Evolutionary conservation across 2,888 invertebrate species (phyloP), one percentile per base, ranked within the genome.

Genomic region (Callimorpha dominula): DNA sequence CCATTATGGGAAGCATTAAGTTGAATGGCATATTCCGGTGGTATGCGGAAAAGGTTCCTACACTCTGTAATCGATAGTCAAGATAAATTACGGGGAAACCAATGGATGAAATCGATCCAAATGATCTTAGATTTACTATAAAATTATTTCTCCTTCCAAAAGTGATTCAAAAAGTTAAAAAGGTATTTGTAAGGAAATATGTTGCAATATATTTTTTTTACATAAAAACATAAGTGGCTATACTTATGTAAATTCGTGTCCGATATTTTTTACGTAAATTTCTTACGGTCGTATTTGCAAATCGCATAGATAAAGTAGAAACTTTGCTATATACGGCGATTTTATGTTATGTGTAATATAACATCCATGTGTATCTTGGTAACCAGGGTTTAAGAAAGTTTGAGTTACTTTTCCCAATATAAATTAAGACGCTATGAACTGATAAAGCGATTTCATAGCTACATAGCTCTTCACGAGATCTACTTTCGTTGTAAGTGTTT

Each of bases 1-100:
- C 65, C 57, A 20, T 71, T 65, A 65, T 40, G 57, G 57, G 17
- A 65, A 57, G 65, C 57, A 50, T 69, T 69, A 63, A 63, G 71
- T 54, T 46, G 54, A 43, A 54, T 49, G 8, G 68, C 31, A 11
- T 67, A 17, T 65, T 65, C 50, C 52, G 52, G 9, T 43, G 52
- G 40, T n/a, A 42, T 67, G 14, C 11, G n/a, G 31, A 54, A 42
- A 54, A 40, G n/a, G 31, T 50, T 50, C 15, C 7, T 60, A 14
- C 31, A 17, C 31, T 40, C 31, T 14, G 65, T 17, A 17, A 65
- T 50, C 50, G 50, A 50, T 17, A 15, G 50, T 50, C 31, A 60
- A 14, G 60, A 31, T 20, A 5, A 5, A 20, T 3, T 65, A 20
- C 11, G 1, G 50, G 17, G 8, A 17, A 31, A 11, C 31, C 31